Base-by-base conservation (phyloP, 2,888 invertebrate species). In the Drosophila merina region DNA sequence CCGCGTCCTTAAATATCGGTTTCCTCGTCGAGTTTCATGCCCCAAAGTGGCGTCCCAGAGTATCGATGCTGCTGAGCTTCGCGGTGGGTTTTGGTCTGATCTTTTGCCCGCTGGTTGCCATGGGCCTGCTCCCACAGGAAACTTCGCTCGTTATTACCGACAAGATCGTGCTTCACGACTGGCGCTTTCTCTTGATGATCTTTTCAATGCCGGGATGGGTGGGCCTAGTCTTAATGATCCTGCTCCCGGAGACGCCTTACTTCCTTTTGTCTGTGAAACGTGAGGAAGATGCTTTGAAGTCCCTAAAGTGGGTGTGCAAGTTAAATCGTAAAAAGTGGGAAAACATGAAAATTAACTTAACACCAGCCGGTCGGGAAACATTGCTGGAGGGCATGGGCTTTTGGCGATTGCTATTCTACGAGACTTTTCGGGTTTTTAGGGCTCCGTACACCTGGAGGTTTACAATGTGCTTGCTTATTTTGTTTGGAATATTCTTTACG, bases 241-340 rank as follows among this genome's bases (percentile, higher is more conserved):
- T 71, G 5, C 45, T 71, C 14, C 71, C 71, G 9, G 71, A 71
- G 44, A 62, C 47, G 0, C 71, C 68, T 2, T 40, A 51, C 30
- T 71, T 25, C 8, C 47, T 62, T 4, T 4, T 68, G 14, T 54
- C 57, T 5, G 20, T 40, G 6, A 6, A 38, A 5, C 45, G 54
- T 7, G 25, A 25, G 9, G 54, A 69, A 1, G 40, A 68, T 5
- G 56, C 68, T 10, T 3, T 8, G 3, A 0, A 9, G 12, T 33
- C 50, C 4, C 28, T 71, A 0, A 2, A 33, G 2, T 71, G 71
- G 71, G 2, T 71, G 7, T 28, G 50, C 12, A 52, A 45, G 1
- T 7, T 42, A 9, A 71, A 69, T 8, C 8, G 33, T 2, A 68
- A 71, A 7, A 33, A 54, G 1, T 36, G 50, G n/a, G 49, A 52